Evolutionary conservation across 2,888 invertebrate species (phyloP).

Genomic region (Thumatha senex): DNA sequence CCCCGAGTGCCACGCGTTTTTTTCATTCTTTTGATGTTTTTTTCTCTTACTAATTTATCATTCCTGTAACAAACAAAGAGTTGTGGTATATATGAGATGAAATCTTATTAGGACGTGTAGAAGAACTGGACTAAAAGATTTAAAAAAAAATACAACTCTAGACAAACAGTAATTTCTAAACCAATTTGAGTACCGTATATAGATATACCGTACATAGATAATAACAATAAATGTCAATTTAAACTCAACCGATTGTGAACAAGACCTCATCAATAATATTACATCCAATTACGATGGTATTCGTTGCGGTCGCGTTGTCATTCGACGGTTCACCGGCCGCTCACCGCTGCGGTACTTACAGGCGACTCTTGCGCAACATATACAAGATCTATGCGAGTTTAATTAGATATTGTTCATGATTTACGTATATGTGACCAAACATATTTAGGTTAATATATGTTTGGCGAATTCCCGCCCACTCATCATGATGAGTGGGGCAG

Average conservation of each 20-base stretch:
- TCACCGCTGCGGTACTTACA: slow-evolving; percentile 13
- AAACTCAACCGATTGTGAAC: background rate
- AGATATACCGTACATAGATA: background rate
- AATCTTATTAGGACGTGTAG: too few relatives aligned
- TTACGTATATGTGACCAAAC: slow-evolving; percentile 19
- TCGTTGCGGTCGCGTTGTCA: slow-evolving; percentile 29
- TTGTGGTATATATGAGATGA: too few relatives aligned
- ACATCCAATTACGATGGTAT: slow-evolving; percentile 25
- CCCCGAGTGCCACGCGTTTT: too few relatives aligned
- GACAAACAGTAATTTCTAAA: too few relatives aligned
- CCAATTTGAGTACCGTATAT: too few relatives aligned
- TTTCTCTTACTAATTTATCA: too few relatives aligned
- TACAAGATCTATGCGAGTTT: slow-evolving; percentile 24
- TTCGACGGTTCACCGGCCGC: slow-evolving; percentile 27
- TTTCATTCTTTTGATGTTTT: too few relatives aligned
- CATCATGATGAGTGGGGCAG: background rate
- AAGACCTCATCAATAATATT: slow-evolving; percentile 18
- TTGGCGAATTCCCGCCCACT: background rate
- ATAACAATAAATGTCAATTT: background rate
- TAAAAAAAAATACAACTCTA: too few relatives aligned
- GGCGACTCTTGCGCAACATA: slow-evolving; percentile 27
- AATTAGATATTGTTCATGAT: slow-evolving; percentile 27
- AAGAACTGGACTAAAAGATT: too few relatives aligned
- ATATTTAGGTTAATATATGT: background rate
- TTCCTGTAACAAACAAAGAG: too few relatives aligned